These are phyloP conservation scores for Setophaga coronata DNA, from an alignment of 2,113 vertebrate species.

Conservation along the genomic window DNA sequence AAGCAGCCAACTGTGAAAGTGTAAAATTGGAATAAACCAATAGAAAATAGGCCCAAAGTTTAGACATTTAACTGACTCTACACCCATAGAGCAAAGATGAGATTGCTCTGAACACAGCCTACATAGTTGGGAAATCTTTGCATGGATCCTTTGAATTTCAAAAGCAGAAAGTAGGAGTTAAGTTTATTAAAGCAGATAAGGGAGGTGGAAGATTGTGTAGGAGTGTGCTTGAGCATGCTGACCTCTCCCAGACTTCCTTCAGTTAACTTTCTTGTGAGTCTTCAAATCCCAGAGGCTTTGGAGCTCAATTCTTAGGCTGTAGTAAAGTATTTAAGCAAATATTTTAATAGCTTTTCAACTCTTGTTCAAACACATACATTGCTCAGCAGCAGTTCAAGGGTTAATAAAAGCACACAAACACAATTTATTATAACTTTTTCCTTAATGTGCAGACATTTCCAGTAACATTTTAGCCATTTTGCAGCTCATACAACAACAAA, in stretches of 20 bases:
- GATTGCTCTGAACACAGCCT: neutral
- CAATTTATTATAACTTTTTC: neutral
- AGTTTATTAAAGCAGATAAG: constrained; percentile 38
- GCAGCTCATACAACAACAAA: neutral
- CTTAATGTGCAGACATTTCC: neutral
- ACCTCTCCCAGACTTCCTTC: constrained; percentile 16
- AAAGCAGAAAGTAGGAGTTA: neutral
- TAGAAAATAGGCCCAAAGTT: neutral
- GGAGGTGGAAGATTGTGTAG: constrained; percentile 4
- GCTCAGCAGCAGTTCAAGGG: constrained; percentile 14
- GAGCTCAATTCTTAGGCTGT: neutral
- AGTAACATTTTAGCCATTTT: neutral
- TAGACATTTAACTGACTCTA: neutral
- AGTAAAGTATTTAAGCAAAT: constrained; percentile 45
- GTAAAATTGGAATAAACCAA: neutral
- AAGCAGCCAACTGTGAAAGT: neutral
- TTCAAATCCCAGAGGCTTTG: constrained; percentile 33
- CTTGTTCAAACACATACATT: constrained; percentile 39
- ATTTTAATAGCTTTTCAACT: constrained; percentile 53
- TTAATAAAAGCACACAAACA: constrained; percentile 44
- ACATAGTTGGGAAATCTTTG: neutral
- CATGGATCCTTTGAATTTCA: neutral
- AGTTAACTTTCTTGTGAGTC: neutral
- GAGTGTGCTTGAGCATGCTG: neutral
- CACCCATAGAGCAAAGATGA: neutral